Evolutionary conservation across 2,888 invertebrate genomes (phyloP), one percentile per base, ranked within the genome.

Genomic region (Melanchra persicariae): DNA sequence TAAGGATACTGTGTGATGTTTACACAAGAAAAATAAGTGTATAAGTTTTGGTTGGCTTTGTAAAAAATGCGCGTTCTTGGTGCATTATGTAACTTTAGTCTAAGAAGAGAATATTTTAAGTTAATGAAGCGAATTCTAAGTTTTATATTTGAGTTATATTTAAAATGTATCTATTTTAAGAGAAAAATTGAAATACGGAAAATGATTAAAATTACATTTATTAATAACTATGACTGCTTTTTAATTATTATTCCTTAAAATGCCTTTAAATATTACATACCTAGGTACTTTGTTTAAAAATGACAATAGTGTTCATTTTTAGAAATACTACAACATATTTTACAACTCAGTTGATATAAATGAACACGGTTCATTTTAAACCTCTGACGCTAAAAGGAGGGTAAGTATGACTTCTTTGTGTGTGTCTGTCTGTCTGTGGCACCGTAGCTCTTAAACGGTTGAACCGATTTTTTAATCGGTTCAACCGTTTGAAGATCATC

Each of bases 141-240:
- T 74, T 82, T 85, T 82, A 77, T 84, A 83, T 81, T 84, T 80
- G 68, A 83, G 77, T 83, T 83, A 62, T 83, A 79, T 81, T 78
- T 71, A 78, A 69, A 70, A 63, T 75, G 70, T 77, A 71, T 73
- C 65, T 70, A 70, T 19, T 54, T 5, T 75, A 76, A 58, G 65
- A 75, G 65, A 71, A 58, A 70, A 75, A 5, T 54, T 78, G 64
- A 78, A 70, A 76, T 74, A 78, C 73, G 54, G 54, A 75, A 75
- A 77, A 73, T 62, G 57, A 84, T 74, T 79, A 72, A 83, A 82
- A 81, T 66, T 72, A 77, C 74, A 77, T 67, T 72, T 62, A 83
- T 37, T 47, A 68, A 55, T 74, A 77, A 43, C 34, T 19, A 55
- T 26, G 17, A 8, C 26, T 51, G 73, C 1, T 74, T 71, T 71